Conservation (phyloP, 2,113 vertebrate genomes). For the Corythoichthys intestinalis region DNA sequence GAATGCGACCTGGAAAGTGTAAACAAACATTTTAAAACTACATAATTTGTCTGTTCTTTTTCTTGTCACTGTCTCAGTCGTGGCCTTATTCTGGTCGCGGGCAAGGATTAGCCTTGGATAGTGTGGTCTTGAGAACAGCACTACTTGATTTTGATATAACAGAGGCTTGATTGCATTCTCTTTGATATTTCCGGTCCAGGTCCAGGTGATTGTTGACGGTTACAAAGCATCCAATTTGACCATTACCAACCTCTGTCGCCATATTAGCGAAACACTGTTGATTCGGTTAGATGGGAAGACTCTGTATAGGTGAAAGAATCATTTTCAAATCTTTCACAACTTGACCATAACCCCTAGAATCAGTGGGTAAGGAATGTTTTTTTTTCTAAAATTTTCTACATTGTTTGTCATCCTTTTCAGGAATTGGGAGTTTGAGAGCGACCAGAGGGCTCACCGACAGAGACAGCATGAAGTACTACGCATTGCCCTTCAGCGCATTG, state of each 20-base stretch:
- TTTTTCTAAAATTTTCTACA: neutral
- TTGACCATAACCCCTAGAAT: neutral
- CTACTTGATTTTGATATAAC: too few species aligned
- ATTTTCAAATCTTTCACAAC: neutral
- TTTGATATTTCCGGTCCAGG: slow-evolving; percentile 18
- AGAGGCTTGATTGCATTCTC: neutral
- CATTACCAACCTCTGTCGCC: slow-evolving; percentile 68
- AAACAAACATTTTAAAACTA: too few species aligned
- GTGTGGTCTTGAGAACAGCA: too few species aligned
- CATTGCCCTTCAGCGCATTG: slow-evolving; percentile 68
- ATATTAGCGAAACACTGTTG: slow-evolving; percentile 78
- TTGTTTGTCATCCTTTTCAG: slow-evolving; percentile 17
- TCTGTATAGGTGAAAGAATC: slow-evolving; percentile 65
- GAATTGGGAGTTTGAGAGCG: slow-evolving; percentile 78
- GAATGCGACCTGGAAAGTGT: too few species aligned
- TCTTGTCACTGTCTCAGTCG: too few species aligned
- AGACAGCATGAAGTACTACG: slow-evolving; percentile 62
- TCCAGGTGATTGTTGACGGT: slow-evolving; percentile 68
- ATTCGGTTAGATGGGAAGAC: slow-evolving; percentile 74
- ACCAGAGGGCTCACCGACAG: slow-evolving; percentile 71
- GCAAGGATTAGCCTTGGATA: too few species aligned
- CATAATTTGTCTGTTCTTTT: too few species aligned
- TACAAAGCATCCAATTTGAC: slow-evolving; percentile 75
- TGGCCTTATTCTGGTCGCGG: too few species aligned
- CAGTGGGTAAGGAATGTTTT: neutral